Conservation (phyloP, 2,888 invertebrate species). For the Empis stercorea region DNA sequence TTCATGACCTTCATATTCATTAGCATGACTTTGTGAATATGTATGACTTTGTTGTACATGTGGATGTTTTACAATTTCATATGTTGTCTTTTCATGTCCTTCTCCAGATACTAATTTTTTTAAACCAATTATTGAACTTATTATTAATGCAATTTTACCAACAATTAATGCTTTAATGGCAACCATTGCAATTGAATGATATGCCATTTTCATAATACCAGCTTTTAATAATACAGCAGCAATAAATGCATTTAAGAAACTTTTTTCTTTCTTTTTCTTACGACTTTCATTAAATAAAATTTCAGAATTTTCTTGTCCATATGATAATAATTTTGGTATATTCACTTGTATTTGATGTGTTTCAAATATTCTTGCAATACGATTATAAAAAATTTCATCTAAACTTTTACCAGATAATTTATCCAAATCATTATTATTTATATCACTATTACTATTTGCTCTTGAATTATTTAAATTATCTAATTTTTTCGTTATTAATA, state of each 20-base stretch:
- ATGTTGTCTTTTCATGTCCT: constrained; percentile 64
- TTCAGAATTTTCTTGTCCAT: constrained; percentile 36
- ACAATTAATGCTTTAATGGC: constrained; percentile 71
- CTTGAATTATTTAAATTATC: constrained; percentile 25
- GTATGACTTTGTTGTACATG: constrained; percentile 65
- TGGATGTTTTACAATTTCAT: constrained; percentile 78
- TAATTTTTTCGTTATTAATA: constrained; percentile 42
- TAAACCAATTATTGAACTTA: constrained; percentile 65
- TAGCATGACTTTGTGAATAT: constrained; percentile 54
- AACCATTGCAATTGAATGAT: constrained; percentile 59
- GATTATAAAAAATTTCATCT: constrained; percentile 44
- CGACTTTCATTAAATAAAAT: constrained; percentile 39
- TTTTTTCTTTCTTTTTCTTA: constrained; percentile 44
- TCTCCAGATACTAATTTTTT: constrained; percentile 63
- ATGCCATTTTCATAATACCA: constrained; percentile 58
- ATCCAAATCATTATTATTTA: constrained; percentile 46
- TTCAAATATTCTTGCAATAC: constrained; percentile 45
- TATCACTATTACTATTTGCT: constrained; percentile 23
- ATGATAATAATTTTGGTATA: constrained; percentile 37
- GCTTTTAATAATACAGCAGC: constrained; percentile 59
- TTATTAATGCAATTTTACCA: constrained; percentile 69
- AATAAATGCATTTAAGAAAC: constrained; percentile 52
- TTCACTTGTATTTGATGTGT: constrained; percentile 46
- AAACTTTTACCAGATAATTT: constrained; percentile 46
- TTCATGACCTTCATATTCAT: constrained; percentile 45